Evolutionary conservation across 2,888 invertebrate genomes (phyloP), one percentile per base, ranked within the genome.

Genomic region (Cancer borealis): DNA sequence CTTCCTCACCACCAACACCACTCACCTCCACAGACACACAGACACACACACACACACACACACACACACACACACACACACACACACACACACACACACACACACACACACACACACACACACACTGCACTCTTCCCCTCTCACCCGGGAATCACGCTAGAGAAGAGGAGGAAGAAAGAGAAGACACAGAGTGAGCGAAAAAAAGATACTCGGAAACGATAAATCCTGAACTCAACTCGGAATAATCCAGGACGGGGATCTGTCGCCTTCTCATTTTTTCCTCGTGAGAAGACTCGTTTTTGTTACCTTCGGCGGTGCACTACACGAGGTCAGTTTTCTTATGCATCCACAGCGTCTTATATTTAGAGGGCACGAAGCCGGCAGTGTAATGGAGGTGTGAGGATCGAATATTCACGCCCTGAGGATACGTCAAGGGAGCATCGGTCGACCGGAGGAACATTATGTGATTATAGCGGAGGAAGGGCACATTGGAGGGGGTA

Each of bases 321-420:
- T 66, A 79, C 79, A 79, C 79, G 79, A 30, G 79, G 30, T 26
- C 79, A 12, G 30, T 14, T 79, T 79, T 14, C 79, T 79, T 88
- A 88, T 88, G 88, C 88, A 88, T 45, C 47, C 26, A 3, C 88
- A n/a, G 88, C 26, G 47, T 47, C 88, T 47, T 88, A 30, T 88
- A 88, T 88, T 45, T 46, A 47, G 88, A 10, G 5, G 12, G 54
- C 30, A 49, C 49, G 49, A n/a, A 46, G 47, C 92, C 39, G 66
- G 49, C 49, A 4, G 26, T 90, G 90, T 90, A 90, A 90, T 90
- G 90, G 26, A 49, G 90, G 90, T 54, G 90, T 49, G 90, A 30
- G 79, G 79, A 79, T 79, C 79, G 79, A 79, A 79, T 79, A 79
- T 79, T 79, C 30, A 79, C 30, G 79, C 30, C 30, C 30, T 30